Evolutionary conservation across 1,140 invertebrate genomes (phyloP), one percentile per base, ranked within the genome.

Genomic region (Neodiprion virginianus): DNA sequence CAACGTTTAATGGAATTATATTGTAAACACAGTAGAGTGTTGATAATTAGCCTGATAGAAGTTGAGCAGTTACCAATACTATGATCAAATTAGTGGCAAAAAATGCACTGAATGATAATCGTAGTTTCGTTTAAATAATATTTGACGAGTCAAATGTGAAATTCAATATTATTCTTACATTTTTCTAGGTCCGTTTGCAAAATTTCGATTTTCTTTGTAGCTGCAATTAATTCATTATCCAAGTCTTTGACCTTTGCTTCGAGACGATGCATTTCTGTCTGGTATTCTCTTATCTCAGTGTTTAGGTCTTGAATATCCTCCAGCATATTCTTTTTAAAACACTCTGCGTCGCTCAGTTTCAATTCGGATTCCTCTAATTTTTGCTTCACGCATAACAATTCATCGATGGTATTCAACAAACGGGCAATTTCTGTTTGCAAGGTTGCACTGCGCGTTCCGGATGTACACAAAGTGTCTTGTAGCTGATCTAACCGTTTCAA

Each of bases 301-400:
- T 61, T 61, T 17, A 61, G 53, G 0, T 5, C 53, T 14, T 72
- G 49, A 23, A 72, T 72, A 23, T 61, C 14, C 8, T 23, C 11
- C 49, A 1, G 50, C 23, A 72, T 23, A 72, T 66, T 61, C 11
- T 0, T 12, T 28, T 61, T 61, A 50, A 1, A 49, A 17, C 21
- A 49, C 8, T 61, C 23, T 11, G 48, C 61, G 0, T 61, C 71
- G 0, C 3, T 7, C 61, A 72, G 23, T 49, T 49, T 61, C 7
- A 14, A 7, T 28, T 72, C 28, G 8, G 61, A 7, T 17, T 72
- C 61, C 23, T 72, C 71, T 3, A 72, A 21, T 65, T 72, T 10
- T 9, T 21, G 7, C 40, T 65, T 53, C 40, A 72, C 50, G 9
- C 14, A 14, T 17, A 14, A 28, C 49, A 72, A 14, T 50, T 72